Evolutionary conservation across 1,140 invertebrate species (phyloP).

Genomic region (Eubasilissa regina): DNA sequence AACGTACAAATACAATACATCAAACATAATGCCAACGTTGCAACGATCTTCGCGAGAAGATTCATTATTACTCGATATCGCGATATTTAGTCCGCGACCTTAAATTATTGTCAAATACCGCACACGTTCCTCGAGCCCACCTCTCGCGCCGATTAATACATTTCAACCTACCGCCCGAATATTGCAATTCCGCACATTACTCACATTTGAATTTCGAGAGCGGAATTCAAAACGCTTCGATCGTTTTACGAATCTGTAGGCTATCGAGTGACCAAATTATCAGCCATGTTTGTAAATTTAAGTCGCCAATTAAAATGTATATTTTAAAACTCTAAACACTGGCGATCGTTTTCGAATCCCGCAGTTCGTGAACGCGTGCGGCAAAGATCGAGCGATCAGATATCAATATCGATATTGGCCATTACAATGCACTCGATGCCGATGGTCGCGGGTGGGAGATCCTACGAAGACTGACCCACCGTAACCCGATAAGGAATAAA

Average conservation of each 20-base stretch:
- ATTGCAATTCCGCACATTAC: conserved; percentile 1
- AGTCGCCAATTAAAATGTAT: not conserved
- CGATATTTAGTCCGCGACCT: not conserved
- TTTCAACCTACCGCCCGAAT: conserved; percentile 23
- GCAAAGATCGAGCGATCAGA: not conserved
- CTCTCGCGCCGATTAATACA: not conserved
- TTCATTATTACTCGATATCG: conserved; percentile 8
- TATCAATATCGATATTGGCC: conserved; percentile 35
- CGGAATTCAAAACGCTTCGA: not conserved
- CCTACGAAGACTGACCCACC: conserved; percentile 44
- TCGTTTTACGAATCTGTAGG: conserved; percentile 2
- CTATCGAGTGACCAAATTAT: conserved; percentile 35
- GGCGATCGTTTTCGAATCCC: not conserved
- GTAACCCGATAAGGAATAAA: conserved; percentile 52
- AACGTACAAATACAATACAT: not conserved
- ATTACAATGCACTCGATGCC: conserved; percentile 11
- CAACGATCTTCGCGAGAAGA: conserved; percentile 12
- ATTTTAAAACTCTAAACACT: conserved; percentile 19
- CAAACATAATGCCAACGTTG: not conserved
- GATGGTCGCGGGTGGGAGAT: conserved; percentile 41
- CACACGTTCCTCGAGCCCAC: not conserved
- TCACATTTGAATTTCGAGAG: conserved; percentile 28
- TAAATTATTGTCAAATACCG: conserved; percentile 8
- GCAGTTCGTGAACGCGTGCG: not conserved
- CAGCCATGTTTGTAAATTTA: not conserved